These are phyloP conservation scores for Lynx canadensis DNA, from an alignment of 2,113 vertebrate species.

Conservation along the genomic window DNA sequence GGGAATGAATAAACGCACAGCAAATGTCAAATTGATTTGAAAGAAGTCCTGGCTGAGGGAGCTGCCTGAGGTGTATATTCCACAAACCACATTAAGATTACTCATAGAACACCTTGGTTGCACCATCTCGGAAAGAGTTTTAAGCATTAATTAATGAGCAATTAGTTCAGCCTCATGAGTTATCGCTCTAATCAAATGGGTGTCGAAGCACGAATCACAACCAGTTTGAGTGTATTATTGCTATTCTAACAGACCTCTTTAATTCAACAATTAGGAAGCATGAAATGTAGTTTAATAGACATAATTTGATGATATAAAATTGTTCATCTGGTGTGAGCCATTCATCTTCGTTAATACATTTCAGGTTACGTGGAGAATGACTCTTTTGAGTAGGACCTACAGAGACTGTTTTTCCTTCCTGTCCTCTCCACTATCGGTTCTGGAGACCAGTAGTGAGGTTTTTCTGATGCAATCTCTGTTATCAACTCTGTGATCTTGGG, in stretches of 20 bases:
- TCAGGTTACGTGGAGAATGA: slow-evolving; percentile 2
- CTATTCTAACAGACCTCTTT: slow-evolving; percentile 64
- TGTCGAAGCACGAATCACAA: slow-evolving; percentile 41
- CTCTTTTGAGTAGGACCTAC: background rate
- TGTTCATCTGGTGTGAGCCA: slow-evolving; percentile 58
- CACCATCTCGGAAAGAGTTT: slow-evolving; percentile 15
- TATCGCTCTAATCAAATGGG: slow-evolving; percentile 70
- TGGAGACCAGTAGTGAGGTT: background rate
- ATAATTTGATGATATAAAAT: slow-evolving; percentile 69
- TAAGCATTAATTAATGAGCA: slow-evolving; percentile 68
- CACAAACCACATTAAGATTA: background rate
- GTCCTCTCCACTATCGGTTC: background rate
- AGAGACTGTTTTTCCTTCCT: background rate
- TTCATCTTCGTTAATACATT: slow-evolving; percentile 43
- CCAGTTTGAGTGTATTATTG: slow-evolving; percentile 57
- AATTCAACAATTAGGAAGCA: slow-evolving; percentile 69
- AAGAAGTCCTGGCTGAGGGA: background rate
- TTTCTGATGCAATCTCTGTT: background rate
- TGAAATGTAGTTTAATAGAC: slow-evolving; percentile 65
- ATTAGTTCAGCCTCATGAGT: slow-evolving; percentile 73
- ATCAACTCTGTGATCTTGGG: background rate
- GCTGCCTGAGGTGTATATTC: background rate
- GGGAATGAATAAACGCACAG: background rate
- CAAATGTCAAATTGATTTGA: background rate
- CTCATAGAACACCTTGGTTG: background rate